Conservation (phyloP, 2,797 vertebrate genomes). For the Smutsia gigantea region DNA sequence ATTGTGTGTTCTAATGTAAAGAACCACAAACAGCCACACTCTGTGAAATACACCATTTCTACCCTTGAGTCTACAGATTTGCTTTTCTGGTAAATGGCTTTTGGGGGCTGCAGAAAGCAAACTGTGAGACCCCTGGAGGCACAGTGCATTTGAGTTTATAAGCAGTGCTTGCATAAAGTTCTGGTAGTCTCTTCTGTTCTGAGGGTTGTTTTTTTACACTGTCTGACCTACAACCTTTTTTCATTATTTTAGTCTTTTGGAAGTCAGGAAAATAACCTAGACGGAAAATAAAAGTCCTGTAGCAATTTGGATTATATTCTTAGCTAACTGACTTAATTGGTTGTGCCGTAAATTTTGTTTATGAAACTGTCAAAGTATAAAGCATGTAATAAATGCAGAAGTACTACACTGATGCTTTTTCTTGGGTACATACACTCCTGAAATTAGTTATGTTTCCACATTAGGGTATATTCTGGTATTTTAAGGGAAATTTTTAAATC, state of each 20-base stretch:
- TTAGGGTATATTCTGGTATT: not conserved
- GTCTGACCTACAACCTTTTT: slow-evolving; percentile 17
- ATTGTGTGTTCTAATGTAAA: slow-evolving; percentile 63
- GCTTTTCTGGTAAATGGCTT: slow-evolving; percentile 60
- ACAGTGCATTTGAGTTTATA: slow-evolving; percentile 46
- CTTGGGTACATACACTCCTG: not conserved
- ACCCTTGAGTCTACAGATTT: slow-evolving; percentile 58
- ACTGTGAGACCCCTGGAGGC: slow-evolving; percentile 42
- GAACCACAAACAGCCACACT: slow-evolving; percentile 60
- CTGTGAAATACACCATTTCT: slow-evolving; percentile 66
- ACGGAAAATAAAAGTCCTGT: not conserved
- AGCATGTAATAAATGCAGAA: not conserved
- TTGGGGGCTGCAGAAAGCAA: slow-evolving; percentile 71
- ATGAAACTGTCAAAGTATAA: not conserved
- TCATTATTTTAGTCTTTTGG: slow-evolving; percentile 50
- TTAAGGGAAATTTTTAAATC: slow-evolving; percentile 22
- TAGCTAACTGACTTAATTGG: not conserved
- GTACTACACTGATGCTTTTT: not conserved
- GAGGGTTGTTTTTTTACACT: slow-evolving; percentile 65
- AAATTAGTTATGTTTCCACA: slow-evolving; percentile 44
- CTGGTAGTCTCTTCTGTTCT: slow-evolving; percentile 55
- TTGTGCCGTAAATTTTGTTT: slow-evolving; percentile 10
- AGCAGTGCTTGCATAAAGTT: slow-evolving; percentile 56
- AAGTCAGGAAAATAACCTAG: not conserved
- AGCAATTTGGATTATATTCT: not conserved